phyloP scores from a whole-genome alignment of 2,797 vertebrate genomes.

The Miichthys miiuy region DNA sequence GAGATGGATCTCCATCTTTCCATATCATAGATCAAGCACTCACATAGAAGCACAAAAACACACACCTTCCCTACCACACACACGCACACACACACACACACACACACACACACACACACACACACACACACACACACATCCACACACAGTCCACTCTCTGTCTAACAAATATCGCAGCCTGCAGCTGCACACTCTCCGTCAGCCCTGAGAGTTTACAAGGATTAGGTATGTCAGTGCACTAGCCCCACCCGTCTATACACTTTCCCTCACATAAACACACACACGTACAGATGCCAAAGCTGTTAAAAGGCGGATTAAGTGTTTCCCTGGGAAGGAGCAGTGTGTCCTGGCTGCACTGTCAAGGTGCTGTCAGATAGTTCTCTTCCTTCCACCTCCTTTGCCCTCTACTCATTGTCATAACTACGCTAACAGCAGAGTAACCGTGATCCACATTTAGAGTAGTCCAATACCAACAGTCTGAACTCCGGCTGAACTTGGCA shows the following conservation, averaged over 20 bases:
- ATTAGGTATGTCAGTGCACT: constrained; percentile 79
- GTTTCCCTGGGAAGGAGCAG: constrained; percentile 71
- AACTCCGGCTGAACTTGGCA: constrained; percentile 13
- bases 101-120: constrained; percentile 30
- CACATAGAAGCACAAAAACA: constrained; percentile 18
- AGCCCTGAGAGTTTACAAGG: constrained; percentile 82
- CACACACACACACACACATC: constrained; percentile 42
- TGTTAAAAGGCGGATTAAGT: constrained; percentile 83
- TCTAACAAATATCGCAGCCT: constrained; percentile 64
- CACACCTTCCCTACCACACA: constrained; percentile 31
- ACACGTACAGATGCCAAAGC: constrained; percentile 71
- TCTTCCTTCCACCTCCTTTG: constrained; percentile 55
- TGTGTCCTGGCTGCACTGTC: constrained; percentile 70
- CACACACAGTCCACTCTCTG: constrained; percentile 24
- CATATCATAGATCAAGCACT: constrained; percentile 32
- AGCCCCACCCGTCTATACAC: constrained; percentile 58
- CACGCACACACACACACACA: constrained; percentile 36
- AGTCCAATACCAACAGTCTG: constrained; percentile 23
- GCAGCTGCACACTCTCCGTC: constrained; percentile 82
- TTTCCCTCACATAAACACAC: constrained; percentile 60
- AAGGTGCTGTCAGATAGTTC: constrained; percentile 73
- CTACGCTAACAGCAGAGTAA: constrained; percentile 43
- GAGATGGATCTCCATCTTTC: constrained; percentile 38
- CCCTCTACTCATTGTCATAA: constrained; percentile 63
- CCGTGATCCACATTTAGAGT: constrained; percentile 46